Base-by-base conservation (phyloP, 2,797 vertebrate genomes). In the Hyperoplus lanceolatus region DNA sequence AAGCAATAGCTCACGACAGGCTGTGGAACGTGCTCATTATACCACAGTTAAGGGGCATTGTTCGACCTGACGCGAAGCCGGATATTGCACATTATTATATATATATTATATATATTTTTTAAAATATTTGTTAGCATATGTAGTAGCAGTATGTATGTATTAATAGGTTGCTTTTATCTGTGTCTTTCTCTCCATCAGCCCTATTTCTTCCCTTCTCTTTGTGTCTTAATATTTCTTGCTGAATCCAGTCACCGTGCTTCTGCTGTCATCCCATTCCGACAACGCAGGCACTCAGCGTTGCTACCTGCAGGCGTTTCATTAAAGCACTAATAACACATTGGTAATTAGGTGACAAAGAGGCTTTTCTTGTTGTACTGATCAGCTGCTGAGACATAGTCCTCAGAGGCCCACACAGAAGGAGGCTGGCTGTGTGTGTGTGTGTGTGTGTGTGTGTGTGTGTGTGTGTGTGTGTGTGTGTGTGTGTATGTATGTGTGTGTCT, bases 261-360 rank as follows among this genome's bases (percentile, higher is more conserved):
- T 85, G 69, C 74, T 81, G 54, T 77, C 64, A 56, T 85, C 73
- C 51, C 7, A 74, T 79, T 77, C 60, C 68, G 77, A 83, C 87
- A 87, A 70, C 66, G 77, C 77, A 88, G 83, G 70, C 88, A 87
- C 89, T 93, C 87, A 84, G 80, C 77, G 51, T 84, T 75, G 89
- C 92, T 92, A 94, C 94, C 94, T 94, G 93, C 93, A 87, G 94
- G 95, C 94, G 83, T 93, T 95, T 94, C 91, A 95, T 95, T 94
- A 95, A 93, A 89, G 87, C 88, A 90, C 94, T 94, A 95, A 94
- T 94, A 94, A 95, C 93, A 94, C 91, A 91, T 92, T 95, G 90
- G 92, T 95, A 95, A 95, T 96, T 95, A 93, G 91, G 90, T 91
- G 92, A 95, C 93, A 92, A 92, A 91, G 83, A 90, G 81, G 83